Percentiles rank a stretch among this genome's conserved stretches.
Evolutionary conservation across 2,888 invertebrate species (phyloP).

Genomic region (Rhagophthalmus giganteus): DNA sequence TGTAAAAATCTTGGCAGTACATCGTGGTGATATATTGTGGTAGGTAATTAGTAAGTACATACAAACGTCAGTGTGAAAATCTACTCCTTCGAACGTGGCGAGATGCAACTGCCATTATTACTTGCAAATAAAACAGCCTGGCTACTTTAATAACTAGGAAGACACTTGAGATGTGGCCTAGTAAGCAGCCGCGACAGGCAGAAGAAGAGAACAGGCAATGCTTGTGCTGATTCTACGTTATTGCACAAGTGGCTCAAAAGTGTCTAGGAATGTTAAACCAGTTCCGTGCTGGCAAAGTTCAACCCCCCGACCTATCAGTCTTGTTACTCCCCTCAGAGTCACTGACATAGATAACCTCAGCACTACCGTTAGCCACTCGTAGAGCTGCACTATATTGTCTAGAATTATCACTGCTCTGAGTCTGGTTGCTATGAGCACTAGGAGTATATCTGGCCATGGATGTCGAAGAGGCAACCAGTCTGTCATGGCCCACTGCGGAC

Average conservation of each 20-base stretch:
- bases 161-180: slow-evolving; percentile 51
- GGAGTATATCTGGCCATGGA: slow-evolving; percentile 35
- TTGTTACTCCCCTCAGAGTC: slow-evolving; percentile 45
- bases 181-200: slow-evolving; percentile 40
- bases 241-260: slow-evolving; percentile 46
- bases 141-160: slow-evolving; percentile 47
- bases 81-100: slow-evolving; percentile 36
- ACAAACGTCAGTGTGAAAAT: slow-evolving; percentile 31
- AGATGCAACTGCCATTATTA: slow-evolving; percentile 36
- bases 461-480: slow-evolving; percentile 48
- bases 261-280: slow-evolving; percentile 51
- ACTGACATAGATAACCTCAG: slow-evolving; percentile 44
- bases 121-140: slow-evolving; percentile 37
- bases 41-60: too few relatives aligned
- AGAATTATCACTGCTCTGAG: slow-evolving; percentile 44
- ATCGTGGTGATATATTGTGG: slow-evolving; percentile 20
- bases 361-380: slow-evolving; percentile 48
- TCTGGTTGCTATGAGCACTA: slow-evolving; percentile 32
- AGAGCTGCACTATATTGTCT: slow-evolving; percentile 51
- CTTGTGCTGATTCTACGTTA: slow-evolving; percentile 35
- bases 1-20: slow-evolving; percentile 29
- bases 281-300: slow-evolving; percentile 42
- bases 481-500: slow-evolving; percentile 53
- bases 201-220: slow-evolving; percentile 37
- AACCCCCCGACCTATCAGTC: slow-evolving; percentile 45